phyloP scores from a whole-genome alignment of 2,797 vertebrate genomes.

The Coreius guichenoti region DNA sequence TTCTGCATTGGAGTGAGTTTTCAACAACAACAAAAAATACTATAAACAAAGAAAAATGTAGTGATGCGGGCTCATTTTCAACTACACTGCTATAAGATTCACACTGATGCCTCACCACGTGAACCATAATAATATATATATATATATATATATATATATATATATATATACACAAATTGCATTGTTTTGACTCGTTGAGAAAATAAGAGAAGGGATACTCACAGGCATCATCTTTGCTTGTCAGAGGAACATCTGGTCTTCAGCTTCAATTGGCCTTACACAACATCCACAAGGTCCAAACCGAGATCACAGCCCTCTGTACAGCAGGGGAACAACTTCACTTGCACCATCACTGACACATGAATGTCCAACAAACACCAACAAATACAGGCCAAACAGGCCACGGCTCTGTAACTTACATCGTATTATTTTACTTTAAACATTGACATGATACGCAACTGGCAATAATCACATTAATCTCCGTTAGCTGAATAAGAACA shows the following conservation, averaged over 20 bases:
- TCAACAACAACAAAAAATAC: too few species aligned
- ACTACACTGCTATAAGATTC: background rate
- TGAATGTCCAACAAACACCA: slow-evolving; percentile 13
- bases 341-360: background rate
- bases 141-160: too few species aligned
- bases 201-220: slow-evolving; percentile 48
- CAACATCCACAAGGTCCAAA: slow-evolving; percentile 10
- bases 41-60: background rate
- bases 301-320: slow-evolving; percentile 16
- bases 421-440: background rate
- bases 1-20: background rate
- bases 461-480: background rate
- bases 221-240: slow-evolving; percentile 68
- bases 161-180: background rate
- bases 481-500: background rate
- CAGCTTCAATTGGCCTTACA: slow-evolving; percentile 20
- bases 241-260: slow-evolving; percentile 64
- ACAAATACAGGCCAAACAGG: slow-evolving; percentile 8
- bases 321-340: slow-evolving; percentile 5
- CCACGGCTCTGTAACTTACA: background rate
- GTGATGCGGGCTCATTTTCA: background rate
- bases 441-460: background rate
- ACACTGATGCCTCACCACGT: background rate
- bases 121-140: background rate
- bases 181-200: background rate